Evolutionary conservation across 2,888 invertebrate species (phyloP), one percentile per base, ranked within the genome.

Genomic region (Tubulanus polymorphus): DNA sequence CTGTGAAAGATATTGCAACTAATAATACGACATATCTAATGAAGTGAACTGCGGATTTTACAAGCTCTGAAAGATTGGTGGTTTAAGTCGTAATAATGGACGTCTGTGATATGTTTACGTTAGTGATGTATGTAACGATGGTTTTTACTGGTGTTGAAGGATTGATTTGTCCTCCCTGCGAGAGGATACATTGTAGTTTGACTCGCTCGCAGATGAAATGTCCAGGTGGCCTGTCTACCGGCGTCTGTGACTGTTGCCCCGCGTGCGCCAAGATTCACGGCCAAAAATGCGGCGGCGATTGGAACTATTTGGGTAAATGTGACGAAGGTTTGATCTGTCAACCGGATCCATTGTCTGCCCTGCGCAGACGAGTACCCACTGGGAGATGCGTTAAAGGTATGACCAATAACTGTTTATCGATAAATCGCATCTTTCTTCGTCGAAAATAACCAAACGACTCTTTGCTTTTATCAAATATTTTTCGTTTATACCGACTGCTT

Each of bases 231-330:
- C 54, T 67, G 18, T 73, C 74, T 3, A 66, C 71, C 2, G 76
- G 73, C 8, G 66, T 78, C 28, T 79, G 78, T 54, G 70, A 70
- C 28, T 79, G 78, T 56, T 79, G 78, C 53, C 75, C 73, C 5
- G 69, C 69, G 3, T 79, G 78, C 60, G 78, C 78, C 53, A 74
- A 75, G 49, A 59, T 71, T 26, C 66, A 66, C 51, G 72, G 72
- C 2, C 73, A 77, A 57, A 51, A 61, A 25, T 79, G 78, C 56
- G 77, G 77, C 0, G 78, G 78, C 3, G 70, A 72, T 35, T 71
- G 62, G 48, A 59, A 69, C 50, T 77, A 76, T 61, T 64, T 76
- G 49, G 78, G 78, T 23, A 74, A 72, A 57, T 79, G 78, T 64
- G 78, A 77, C 63, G 55, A 62, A 23, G 73, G 73, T 37, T 63